Percentiles rank a stretch among this genome's conserved stretches.
These are phyloP conservation scores for Xestobium rufovillosum DNA, from an alignment of 2,888 invertebrate genomes.

Conservation along the genomic window DNA sequence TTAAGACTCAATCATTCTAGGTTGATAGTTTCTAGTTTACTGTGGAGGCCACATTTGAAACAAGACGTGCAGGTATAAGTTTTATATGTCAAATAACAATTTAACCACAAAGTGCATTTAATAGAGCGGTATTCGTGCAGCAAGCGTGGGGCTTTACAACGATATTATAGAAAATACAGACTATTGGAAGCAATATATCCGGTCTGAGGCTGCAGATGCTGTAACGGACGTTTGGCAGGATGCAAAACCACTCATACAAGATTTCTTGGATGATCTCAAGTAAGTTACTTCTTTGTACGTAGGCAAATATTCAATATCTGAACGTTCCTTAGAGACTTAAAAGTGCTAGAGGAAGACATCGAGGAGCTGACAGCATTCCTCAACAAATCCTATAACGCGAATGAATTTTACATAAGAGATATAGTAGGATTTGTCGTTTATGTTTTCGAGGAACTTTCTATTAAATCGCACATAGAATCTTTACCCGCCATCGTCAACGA, in stretches of 20 bases:
- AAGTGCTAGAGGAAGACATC: conserved; percentile 64
- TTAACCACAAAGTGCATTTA: conserved; percentile 18
- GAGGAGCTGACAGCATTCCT: conserved; percentile 61
- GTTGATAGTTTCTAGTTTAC: conserved; percentile 67
- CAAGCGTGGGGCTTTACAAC: conserved; percentile 45
- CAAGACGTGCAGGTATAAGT: conserved; percentile 48
- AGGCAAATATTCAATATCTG: too few relatives aligned
- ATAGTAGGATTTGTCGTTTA: conserved; percentile 62
- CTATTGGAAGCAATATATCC: conserved; percentile 59
- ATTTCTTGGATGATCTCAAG: conserved; percentile 65
- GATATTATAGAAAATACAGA: conserved; percentile 49
- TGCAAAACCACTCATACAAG: conserved; percentile 60
- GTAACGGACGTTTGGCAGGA: conserved; percentile 67
- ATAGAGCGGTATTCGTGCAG: conserved; percentile 43
- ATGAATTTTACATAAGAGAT: conserved; percentile 79
- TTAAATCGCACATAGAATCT: conserved; percentile 68
- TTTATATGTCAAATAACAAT: not conserved
- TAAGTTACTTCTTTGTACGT: too few relatives aligned
- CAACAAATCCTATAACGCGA: conserved; percentile 69
- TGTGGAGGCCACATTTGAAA: conserved; percentile 72
- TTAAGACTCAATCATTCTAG: conserved; percentile 77
- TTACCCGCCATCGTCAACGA: conserved; percentile 74
- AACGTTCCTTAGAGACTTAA: conserved; percentile 58
- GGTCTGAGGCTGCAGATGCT: conserved; percentile 61
- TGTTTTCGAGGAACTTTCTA: conserved; percentile 69